Percentiles rank a stretch among this genome's conserved stretches.
These are phyloP conservation scores for Cataglyphis livida DNA, from an alignment of 2,888 invertebrate species.

Conservation along the genomic window DNA sequence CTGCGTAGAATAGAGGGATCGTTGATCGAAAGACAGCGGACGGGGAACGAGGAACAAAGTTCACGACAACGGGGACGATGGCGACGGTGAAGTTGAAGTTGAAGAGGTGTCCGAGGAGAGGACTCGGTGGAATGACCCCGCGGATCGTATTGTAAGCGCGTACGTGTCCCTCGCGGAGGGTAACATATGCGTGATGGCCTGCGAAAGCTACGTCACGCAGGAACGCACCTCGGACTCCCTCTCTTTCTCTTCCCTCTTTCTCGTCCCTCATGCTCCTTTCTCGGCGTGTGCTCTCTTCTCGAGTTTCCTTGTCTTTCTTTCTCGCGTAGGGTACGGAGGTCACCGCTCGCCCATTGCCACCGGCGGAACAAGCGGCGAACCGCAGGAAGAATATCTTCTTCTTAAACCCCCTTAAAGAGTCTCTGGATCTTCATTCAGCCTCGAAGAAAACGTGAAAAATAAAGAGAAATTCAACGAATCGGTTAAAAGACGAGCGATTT, in stretches of 20 bases:
- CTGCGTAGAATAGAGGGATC: neutral
- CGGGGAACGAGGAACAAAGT: slow-evolving; percentile 50
- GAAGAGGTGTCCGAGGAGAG: slow-evolving; percentile 62
- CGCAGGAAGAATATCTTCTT: slow-evolving; percentile 57
- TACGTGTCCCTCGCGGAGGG: slow-evolving; percentile 70
- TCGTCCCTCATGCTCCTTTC: slow-evolving; percentile 57
- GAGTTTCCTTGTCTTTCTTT: slow-evolving; percentile 41
- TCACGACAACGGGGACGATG: slow-evolving; percentile 60
- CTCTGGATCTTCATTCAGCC: slow-evolving; percentile 8
- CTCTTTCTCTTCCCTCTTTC: slow-evolving; percentile 57
- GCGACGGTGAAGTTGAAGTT: slow-evolving; percentile 55
- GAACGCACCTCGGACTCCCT: slow-evolving; percentile 72
- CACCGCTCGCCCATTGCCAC: slow-evolving; percentile 70
- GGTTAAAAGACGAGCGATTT: neutral
- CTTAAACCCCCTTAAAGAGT: slow-evolving; percentile 23
- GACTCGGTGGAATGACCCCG: slow-evolving; percentile 75
- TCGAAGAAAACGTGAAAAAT: slow-evolving; percentile 24
- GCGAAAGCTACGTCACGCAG: slow-evolving; percentile 82
- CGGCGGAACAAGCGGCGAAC: slow-evolving; percentile 68
- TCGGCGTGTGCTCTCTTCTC: slow-evolving; percentile 45
- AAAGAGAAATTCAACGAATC: slow-evolving; percentile 6
- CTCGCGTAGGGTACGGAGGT: slow-evolving; percentile 64
- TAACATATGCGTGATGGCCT: slow-evolving; percentile 83
- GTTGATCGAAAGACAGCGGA: neutral
- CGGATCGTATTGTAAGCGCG: slow-evolving; percentile 74